Evolutionary conservation across 2,797 vertebrate genomes (phyloP), one percentile per base, ranked within the genome.

Genomic region (Melanotaenia maccullochi): DNA sequence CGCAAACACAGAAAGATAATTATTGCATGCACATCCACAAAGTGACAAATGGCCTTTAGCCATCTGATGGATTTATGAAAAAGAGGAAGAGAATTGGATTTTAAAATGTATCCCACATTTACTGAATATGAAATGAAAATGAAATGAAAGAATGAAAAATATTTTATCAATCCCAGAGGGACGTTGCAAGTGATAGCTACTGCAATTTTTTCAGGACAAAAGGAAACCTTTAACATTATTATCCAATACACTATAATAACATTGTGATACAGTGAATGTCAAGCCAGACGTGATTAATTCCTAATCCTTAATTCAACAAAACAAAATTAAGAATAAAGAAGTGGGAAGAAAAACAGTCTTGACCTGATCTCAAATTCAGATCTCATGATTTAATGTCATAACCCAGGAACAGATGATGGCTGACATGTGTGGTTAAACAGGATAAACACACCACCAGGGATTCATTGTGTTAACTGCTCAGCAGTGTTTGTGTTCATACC

Each of bases 401-500:
- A 62, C 60, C 16, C 4, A 22, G 56, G 4, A 60, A 49, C 8
- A 65, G 54, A 69, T 28, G 35, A n/a, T n/a, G 16, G 38, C 16
- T 22, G 9, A 58, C 30, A 32, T 20, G 35, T 59, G 52, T 55
- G 14, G n/a, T 36, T 47, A 24, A 56, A 14, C 22, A 36, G 13
- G 32, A 58, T 22, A 76, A 58, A 35, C n/a, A 22, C 40, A 71
- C 3, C 18, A 58, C 42, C 33, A 52, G n/a, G 62, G 22, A 59
- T 51, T 58, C 4, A 32, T 3, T 13, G 9, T 66, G 35, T 62
- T 65, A 65, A 66, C 18, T 57, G 25, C 7, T 61, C 7, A 36
- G 25, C 20, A 8, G 25, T 20, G 58, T 78, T 75, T 73, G 35
- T 68, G 58, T 70, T 60, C 55, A 54, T 65, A 40, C 18, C 7